Evolutionary conservation across 2,797 vertebrate genomes (phyloP).

Genomic region (Anabacerthia variegaticeps): DNA sequence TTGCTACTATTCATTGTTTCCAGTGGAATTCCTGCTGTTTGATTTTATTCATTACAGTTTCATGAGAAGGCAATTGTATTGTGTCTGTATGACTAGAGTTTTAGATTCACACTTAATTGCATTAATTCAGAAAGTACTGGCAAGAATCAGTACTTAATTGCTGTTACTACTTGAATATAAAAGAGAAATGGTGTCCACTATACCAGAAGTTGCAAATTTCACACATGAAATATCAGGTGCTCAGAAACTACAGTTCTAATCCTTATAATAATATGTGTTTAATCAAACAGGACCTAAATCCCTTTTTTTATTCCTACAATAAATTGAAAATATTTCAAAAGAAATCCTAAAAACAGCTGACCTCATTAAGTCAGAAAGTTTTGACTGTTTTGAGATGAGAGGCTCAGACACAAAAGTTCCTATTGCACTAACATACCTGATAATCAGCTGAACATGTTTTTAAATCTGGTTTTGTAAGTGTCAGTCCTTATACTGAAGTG

Average conservation of each 20-base stretch:
- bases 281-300: neutral
- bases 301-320: neutral
- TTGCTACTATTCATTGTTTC: conserved; percentile 70
- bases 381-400: neutral
- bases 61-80: conserved; percentile 47
- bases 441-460: neutral
- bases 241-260: neutral
- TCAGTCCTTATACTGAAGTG: neutral
- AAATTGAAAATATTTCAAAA: neutral
- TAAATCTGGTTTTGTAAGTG: neutral
- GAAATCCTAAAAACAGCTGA: neutral
- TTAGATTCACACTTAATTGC: conserved; percentile 60
- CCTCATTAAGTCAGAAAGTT: neutral
- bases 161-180: conserved; percentile 40
- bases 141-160: conserved; percentile 42
- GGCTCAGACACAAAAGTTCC: neutral
- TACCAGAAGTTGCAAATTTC: neutral
- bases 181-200: neutral
- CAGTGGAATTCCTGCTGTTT: conserved; percentile 71
- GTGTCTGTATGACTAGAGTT: conserved; percentile 50
- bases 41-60: conserved; percentile 72
- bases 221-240: neutral
- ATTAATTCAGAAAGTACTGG: conserved; percentile 34
- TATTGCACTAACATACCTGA: neutral
- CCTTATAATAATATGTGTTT: neutral